phyloP scores from a whole-genome alignment of 2,797 vertebrate species.

The Nasua narica region DNA sequence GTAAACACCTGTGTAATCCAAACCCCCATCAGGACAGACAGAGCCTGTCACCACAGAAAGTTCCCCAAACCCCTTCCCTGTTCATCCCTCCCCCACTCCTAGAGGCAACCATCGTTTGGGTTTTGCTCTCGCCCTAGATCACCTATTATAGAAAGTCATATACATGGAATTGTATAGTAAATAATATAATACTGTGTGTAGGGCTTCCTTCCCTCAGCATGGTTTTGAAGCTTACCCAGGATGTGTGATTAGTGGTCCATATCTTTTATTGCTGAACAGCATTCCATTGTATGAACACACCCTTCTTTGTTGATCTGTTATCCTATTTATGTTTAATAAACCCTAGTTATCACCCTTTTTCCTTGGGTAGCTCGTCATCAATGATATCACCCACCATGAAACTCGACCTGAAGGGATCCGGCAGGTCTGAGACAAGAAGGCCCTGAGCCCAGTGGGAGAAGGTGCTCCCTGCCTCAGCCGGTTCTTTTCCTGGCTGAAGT shows the following conservation, averaged over 20 bases:
- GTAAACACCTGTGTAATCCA: background rate
- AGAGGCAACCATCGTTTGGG: background rate
- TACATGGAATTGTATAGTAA: background rate
- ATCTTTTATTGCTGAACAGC: background rate
- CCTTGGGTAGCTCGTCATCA: background rate
- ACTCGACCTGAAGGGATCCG: background rate
- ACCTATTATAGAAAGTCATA: background rate
- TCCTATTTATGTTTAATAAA: background rate
- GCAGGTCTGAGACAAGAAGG: background rate
- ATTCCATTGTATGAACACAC: background rate
- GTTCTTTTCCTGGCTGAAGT: background rate
- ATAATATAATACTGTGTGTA: accelerated
- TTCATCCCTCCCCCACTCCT: background rate
- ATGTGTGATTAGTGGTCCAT: background rate
- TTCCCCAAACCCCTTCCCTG: background rate
- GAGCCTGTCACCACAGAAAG: background rate
- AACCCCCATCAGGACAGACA: background rate
- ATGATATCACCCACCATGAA: background rate
- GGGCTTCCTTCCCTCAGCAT: background rate
- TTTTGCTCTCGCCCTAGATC: background rate
- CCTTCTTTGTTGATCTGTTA: background rate
- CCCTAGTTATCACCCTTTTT: background rate
- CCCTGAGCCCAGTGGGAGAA: background rate
- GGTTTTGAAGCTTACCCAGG: background rate
- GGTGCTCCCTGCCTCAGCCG: background rate